Percentiles rank a stretch among this genome's conserved stretches.
Conservation (phyloP, 2,888 invertebrate species). For the Pachycephus smyrnensis region DNA sequence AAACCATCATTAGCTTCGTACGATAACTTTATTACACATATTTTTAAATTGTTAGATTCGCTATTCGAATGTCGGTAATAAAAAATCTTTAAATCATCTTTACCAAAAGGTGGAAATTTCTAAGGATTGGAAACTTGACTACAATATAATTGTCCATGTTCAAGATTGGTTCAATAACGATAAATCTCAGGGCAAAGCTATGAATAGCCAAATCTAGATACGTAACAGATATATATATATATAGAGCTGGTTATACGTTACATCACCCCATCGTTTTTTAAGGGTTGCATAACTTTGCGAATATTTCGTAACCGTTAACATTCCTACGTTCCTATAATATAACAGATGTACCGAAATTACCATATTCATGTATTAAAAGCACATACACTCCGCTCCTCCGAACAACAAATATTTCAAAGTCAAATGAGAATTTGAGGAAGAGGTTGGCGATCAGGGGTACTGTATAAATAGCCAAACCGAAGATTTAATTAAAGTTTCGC, state of each 20-base stretch:
- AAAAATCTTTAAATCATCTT: background rate
- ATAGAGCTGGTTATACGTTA: background rate
- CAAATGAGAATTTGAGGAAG: constrained; percentile 32
- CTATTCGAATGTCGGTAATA: background rate
- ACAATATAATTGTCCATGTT: background rate
- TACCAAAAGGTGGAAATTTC: background rate
- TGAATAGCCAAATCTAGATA: background rate
- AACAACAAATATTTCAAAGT: constrained; percentile 47
- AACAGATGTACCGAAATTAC: constrained; percentile 37
- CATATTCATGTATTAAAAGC: constrained; percentile 49
- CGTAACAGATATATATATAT: background rate
- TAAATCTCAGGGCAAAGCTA: background rate
- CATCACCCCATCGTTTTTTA: background rate
- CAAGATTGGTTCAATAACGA: background rate
- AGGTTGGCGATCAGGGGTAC: constrained; percentile 21
- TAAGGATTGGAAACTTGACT: background rate
- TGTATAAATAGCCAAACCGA: constrained; percentile 40
- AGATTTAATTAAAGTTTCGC: constrained; percentile 39
- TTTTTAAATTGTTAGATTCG: too few relatives aligned
- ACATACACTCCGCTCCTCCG: constrained; percentile 9
- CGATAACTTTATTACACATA: too few relatives aligned
- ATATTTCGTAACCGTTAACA: background rate
- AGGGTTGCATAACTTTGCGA: background rate
- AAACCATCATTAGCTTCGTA: too few relatives aligned
- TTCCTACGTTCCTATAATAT: background rate